phyloP scores from a whole-genome alignment of 2,797 vertebrate genomes.

The Ambastaia sidthimunki region DNA sequence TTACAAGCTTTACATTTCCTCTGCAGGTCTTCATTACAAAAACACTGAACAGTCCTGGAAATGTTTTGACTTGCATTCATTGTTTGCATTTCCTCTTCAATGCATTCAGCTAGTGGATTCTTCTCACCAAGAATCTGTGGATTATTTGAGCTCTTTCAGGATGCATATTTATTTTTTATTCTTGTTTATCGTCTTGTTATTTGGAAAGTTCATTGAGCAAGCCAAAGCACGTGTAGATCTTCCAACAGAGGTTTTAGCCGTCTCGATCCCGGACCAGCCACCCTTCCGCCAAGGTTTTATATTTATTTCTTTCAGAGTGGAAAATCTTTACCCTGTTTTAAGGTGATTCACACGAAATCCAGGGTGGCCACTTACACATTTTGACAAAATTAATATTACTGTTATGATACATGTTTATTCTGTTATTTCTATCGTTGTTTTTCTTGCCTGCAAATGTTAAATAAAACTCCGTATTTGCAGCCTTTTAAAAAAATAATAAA shows the following conservation, averaged over 20 bases:
- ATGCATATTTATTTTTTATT: conserved; percentile 65
- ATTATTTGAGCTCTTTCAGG: conserved; percentile 66
- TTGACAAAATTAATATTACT: conserved; percentile 83
- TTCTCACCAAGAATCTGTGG: conserved; percentile 32
- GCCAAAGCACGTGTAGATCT: conserved; percentile 67
- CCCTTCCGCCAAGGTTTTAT: conserved; percentile 54
- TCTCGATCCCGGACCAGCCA: neutral
- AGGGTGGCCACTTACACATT: conserved; percentile 76
- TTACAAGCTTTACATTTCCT: conserved; percentile 87
- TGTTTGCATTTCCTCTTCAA: conserved; percentile 68
- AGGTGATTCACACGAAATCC: conserved; percentile 83
- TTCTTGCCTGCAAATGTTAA: conserved; percentile 96
- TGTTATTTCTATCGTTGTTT: conserved; percentile 84
- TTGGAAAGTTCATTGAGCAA: conserved; percentile 67
- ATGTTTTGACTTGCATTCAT: conserved; percentile 73
- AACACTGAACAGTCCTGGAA: conserved; percentile 80
- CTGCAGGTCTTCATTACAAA: conserved; percentile 90
- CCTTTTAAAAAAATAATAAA: conserved; percentile 99
- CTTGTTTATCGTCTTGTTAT: conserved; percentile 38
- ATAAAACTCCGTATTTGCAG: conserved; percentile 94
- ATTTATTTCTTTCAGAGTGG: conserved; percentile 73
- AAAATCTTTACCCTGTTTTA: conserved; percentile 78
- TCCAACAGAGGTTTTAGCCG: conserved; percentile 61
- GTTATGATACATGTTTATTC: conserved; percentile 87
- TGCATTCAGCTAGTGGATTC: conserved; percentile 58